Conservation (phyloP, 2,113 vertebrate genomes). For the Carollia perspicillata region DNA sequence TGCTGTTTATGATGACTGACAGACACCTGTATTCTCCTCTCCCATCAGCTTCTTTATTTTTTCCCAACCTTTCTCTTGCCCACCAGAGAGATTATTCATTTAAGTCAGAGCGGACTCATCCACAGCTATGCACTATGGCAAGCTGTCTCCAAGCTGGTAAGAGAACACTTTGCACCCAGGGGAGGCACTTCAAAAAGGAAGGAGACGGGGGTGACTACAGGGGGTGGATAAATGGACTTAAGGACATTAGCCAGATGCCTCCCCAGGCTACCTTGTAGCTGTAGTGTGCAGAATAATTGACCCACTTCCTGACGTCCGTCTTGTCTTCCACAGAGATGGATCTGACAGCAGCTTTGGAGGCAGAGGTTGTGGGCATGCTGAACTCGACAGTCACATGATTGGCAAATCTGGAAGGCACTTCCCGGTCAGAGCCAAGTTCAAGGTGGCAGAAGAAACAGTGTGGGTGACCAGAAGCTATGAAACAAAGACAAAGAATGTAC, state of each 20-base stretch:
- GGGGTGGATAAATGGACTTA: background rate
- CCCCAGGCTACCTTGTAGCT: slow-evolving; percentile 87
- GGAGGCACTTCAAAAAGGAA: background rate
- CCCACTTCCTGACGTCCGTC: slow-evolving; percentile 88
- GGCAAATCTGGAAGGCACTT: slow-evolving; percentile 88
- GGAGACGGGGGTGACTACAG: fast-evolving
- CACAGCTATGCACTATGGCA: background rate
- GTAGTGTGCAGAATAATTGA: slow-evolving; percentile 92
- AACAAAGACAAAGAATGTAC: slow-evolving; percentile 36
- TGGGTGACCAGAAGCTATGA: slow-evolving; percentile 87
- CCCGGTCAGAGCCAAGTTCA: slow-evolving; percentile 91
- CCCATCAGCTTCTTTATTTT: background rate
- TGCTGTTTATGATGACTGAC: background rate
- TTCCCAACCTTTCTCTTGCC: background rate
- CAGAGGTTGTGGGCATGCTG: slow-evolving; percentile 90
- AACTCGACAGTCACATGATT: slow-evolving; percentile 88
- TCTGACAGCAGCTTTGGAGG: slow-evolving; percentile 86
- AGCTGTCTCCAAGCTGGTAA: background rate
- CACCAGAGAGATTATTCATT: background rate
- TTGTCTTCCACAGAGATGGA: slow-evolving; percentile 89
- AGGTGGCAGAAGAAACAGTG: slow-evolving; percentile 93
- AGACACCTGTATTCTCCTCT: background rate
- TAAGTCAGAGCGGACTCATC: background rate
- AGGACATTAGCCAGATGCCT: background rate
- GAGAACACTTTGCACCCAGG: background rate